phyloP scores from a whole-genome alignment of 1,140 invertebrate species.

The Lepidostoma basale region DNA sequence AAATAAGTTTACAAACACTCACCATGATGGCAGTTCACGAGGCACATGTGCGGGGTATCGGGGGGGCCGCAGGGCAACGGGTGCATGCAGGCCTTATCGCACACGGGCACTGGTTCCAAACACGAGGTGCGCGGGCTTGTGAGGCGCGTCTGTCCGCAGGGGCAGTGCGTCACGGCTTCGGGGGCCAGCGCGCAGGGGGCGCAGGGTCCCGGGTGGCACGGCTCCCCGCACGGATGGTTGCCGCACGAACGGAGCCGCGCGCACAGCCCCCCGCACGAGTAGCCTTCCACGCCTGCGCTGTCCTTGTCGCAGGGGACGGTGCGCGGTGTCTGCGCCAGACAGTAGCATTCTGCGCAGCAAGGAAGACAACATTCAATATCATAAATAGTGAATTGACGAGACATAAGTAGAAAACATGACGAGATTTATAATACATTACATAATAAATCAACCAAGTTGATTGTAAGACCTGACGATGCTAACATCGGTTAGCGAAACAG shows the following conservation, averaged over 20 bases:
- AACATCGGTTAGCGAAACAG: too few species aligned
- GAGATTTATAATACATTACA: too few species aligned
- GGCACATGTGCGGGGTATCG: conserved; percentile 59
- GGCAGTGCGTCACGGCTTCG: conserved; percentile 74
- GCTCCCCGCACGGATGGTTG: conserved; percentile 75
- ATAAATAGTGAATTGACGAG: too few species aligned
- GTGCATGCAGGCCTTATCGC: conserved; percentile 81
- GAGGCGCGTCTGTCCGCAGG: conserved; percentile 77
- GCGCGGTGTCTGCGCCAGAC: conserved; percentile 52
- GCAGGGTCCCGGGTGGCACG: conserved; percentile 76
- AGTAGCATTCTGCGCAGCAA: conserved; percentile 55
- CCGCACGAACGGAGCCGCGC: conserved; percentile 72
- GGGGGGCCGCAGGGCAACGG: conserved; percentile 80
- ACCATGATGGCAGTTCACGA: conserved; percentile 57
- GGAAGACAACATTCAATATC: conserved; percentile 7
- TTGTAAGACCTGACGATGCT: too few species aligned
- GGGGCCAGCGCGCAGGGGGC: conserved; percentile 68
- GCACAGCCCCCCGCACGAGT: conserved; percentile 74
- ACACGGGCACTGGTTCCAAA: conserved; percentile 85
- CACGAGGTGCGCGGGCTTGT: conserved; percentile 68
- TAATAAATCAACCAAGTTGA: too few species aligned
- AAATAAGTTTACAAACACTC: conserved; percentile 2
- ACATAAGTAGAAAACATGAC: too few species aligned
- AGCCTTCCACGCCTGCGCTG: conserved; percentile 53
- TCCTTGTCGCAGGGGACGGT: conserved; percentile 61